Percentiles rank a stretch among this genome's conserved stretches.
phyloP scores from a whole-genome alignment of 1,140 invertebrate genomes.

The Brachionus calyciflorus region DNA sequence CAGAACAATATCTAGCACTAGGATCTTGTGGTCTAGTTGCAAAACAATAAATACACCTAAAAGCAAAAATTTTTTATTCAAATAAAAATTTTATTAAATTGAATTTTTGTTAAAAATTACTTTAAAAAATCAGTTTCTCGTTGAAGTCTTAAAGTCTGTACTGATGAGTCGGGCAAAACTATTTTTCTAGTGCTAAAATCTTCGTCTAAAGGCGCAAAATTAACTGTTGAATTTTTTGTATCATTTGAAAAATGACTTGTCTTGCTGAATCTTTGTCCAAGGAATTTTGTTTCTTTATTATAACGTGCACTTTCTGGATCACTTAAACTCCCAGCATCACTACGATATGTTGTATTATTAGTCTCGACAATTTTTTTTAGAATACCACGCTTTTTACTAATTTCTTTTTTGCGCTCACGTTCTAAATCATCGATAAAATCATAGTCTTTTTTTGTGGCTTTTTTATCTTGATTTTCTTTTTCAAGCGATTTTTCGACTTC shows the following conservation, averaged over 20 bases:
- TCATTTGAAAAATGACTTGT: neutral
- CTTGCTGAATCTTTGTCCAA: neutral
- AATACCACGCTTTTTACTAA: conserved; percentile 30
- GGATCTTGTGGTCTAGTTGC: conserved; percentile 54
- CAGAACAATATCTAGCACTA: conserved; percentile 54
- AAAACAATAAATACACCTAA: conserved; percentile 56
- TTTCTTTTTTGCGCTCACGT: conserved; percentile 5
- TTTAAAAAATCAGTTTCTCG: conserved; percentile 58
- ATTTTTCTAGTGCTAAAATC: neutral
- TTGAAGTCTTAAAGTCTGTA: conserved; percentile 53
- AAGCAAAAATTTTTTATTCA: neutral
- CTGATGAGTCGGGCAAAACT: conserved; percentile 50
- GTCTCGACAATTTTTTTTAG: conserved; percentile 38
- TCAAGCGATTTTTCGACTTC: conserved; percentile 55
- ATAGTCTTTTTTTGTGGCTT: conserved; percentile 53
- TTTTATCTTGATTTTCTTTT: conserved; percentile 1
- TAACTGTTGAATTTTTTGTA: conserved; percentile 12
- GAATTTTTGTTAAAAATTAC: no score
- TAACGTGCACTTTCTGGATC: conserved; percentile 10
- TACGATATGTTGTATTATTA: neutral
- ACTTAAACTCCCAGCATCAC: conserved; percentile 40
- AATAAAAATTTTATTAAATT: conserved; percentile 45
- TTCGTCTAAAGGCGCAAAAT: conserved; percentile 9
- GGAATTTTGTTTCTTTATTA: conserved; percentile 32
- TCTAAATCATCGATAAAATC: conserved; percentile 57